Percentiles rank a stretch among this genome's conserved stretches.
Evolutionary conservation across 2,888 invertebrate species (phyloP).

Genomic region (Penaeus monodon): DNA sequence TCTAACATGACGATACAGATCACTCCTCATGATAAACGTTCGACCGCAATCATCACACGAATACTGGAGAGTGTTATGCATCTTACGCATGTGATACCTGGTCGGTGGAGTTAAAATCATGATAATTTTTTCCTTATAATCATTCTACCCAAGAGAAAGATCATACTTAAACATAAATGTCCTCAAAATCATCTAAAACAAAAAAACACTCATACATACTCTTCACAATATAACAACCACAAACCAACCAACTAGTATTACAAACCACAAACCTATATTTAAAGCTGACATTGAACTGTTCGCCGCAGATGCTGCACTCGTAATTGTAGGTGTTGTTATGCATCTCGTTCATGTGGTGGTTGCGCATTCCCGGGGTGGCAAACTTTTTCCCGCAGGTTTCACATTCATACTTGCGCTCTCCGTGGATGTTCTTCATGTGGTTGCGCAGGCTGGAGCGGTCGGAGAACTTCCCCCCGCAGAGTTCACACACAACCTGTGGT

Average conservation of each 20-base stretch:
- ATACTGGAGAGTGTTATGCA: slow-evolving; percentile 45
- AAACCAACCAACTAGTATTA: background rate
- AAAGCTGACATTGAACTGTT: slow-evolving; percentile 49
- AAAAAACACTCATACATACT: background rate
- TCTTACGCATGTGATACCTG: slow-evolving; percentile 55
- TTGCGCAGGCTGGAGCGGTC: slow-evolving; percentile 46
- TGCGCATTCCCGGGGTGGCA: slow-evolving; percentile 49
- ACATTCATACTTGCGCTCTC: slow-evolving; percentile 41
- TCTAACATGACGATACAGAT: slow-evolving; percentile 48
- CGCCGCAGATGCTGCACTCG: slow-evolving; percentile 47
- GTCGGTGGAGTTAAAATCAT: too few species aligned
- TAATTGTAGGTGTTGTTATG: slow-evolving; percentile 53
- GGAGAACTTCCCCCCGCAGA: slow-evolving; percentile 48
- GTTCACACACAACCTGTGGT: slow-evolving; percentile 26
- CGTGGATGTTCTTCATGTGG: slow-evolving; percentile 48
- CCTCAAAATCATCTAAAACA: too few species aligned
- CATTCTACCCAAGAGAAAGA: too few species aligned
- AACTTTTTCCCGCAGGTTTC: slow-evolving; percentile 51
- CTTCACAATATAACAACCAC: background rate
- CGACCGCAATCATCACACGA: slow-evolving; percentile 51
- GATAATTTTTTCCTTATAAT: too few species aligned
- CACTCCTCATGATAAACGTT: slow-evolving; percentile 53
- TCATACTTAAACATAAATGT: too few species aligned
- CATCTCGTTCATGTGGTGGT: slow-evolving; percentile 56
- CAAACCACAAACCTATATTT: slow-evolving; percentile 43